Evolutionary conservation across 2,888 invertebrate genomes (phyloP), one percentile per base, ranked within the genome.

Genomic region (Stramonita haemastoma): DNA sequence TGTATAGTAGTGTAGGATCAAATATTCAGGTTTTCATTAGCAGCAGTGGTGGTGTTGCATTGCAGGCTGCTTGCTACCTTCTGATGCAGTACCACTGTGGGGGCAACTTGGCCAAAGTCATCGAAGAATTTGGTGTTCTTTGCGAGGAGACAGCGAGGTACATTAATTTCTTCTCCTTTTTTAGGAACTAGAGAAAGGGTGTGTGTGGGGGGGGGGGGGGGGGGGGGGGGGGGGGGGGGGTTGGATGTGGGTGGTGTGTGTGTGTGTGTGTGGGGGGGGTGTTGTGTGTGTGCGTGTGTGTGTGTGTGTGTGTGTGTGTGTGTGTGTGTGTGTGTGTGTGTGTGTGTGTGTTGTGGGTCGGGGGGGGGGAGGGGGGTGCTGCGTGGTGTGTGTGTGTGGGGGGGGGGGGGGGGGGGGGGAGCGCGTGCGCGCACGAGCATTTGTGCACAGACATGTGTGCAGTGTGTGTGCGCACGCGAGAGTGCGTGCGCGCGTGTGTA

Each of bases 61-160:
- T 87, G 81, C 87, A 87, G 87, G 11, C n/a, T 22, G 57, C 36
- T 34, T 79, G 79, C 26, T 87, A 87, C 29, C 26, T 87, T 4
- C 56, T 87, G 34, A 77, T 87, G 77, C 87, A 87, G 81, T 87
- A 57, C 73, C 81, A 87, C 87, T 60, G 81, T 32, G 87, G 87
- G 57, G 87, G 87, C 5, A 87, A 81, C 19, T 81, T 87, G 56
- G 87, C 87, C 87, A 81, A 57, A 29, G 57, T 87, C 22, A 34
- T 87, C 32, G 81, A 81, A 81, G 79, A 87, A 36, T 73, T 56
- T 57, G 87, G 87, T 22, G 22, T 34, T 32, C 46, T 87, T 8
- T 32, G 32, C 46, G 79, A 79, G 34, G 60, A 46, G 13, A 81
- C 81, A 4, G 17, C 81, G 13, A 87, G 87, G 87, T 87, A 66